Evolutionary conservation across 2,797 vertebrate species (phyloP).

Genomic region (Pangasius macronema): DNA sequence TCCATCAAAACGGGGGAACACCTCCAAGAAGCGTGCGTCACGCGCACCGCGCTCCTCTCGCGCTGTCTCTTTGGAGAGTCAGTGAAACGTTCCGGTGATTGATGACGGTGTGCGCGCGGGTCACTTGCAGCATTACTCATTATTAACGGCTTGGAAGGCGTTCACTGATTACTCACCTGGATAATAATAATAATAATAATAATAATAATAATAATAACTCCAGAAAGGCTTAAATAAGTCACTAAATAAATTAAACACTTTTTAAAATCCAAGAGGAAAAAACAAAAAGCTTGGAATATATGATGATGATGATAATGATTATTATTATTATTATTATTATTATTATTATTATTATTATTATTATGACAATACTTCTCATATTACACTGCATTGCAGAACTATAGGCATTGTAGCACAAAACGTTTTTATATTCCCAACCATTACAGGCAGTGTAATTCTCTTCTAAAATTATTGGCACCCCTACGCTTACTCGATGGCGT

Average conservation of each 20-base stretch:
- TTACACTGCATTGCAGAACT: background rate
- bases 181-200: conserved; percentile 34
- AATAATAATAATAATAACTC: background rate
- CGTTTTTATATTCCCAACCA: background rate
- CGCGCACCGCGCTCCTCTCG: conserved; percentile 25
- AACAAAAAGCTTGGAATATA: background rate
- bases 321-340: background rate
- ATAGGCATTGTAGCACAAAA: background rate
- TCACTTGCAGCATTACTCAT: conserved; percentile 69
- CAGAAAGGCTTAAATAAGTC: background rate
- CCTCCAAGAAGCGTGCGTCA: conserved; percentile 68
- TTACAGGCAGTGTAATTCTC: background rate
- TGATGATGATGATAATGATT: background rate
- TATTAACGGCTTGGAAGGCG: conserved; percentile 68
- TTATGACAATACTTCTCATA: background rate
- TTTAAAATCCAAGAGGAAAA: background rate
- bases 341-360: background rate
- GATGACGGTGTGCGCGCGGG: conserved; percentile 64
- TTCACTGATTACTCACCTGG: conserved; percentile 67
- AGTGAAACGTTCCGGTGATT: conserved; percentile 65
- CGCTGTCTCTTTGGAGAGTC: conserved; percentile 57
- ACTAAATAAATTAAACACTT: background rate
- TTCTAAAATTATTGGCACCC: conserved; percentile 10
- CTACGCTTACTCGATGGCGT: background rate
- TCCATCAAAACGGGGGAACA: conserved; percentile 72